Evolutionary conservation across 2,888 invertebrate species (phyloP).

Genomic region (Latrodectus elegans): DNA sequence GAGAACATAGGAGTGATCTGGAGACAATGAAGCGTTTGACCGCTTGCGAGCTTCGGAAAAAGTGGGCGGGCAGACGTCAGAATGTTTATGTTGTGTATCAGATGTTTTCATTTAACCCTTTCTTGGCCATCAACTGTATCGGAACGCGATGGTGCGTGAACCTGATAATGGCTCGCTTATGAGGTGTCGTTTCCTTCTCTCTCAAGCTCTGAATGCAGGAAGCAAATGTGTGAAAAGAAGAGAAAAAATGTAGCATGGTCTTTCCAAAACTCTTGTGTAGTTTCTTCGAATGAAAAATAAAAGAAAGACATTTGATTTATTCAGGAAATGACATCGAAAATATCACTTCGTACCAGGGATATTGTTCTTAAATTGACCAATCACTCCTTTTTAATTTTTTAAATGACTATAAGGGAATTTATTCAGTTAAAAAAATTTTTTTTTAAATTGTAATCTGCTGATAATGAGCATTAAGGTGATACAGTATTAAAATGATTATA

Average conservation of each 20-base stretch:
- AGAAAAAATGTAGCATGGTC: conserved; percentile 2
- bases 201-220: conserved; percentile 5
- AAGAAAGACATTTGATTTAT: no score
- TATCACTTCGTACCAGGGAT: no score
- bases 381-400: no score
- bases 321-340: no score
- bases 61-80: neutral
- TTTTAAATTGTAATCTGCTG: no score
- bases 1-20: neutral
- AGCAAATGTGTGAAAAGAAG: conserved; percentile 3
- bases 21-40: neutral
- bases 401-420: no score
- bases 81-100: neutral
- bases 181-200: conserved; percentile 45
- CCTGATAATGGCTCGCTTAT: conserved; percentile 40
- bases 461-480: no score
- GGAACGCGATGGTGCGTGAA: conserved; percentile 29
- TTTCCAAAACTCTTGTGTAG: conserved; percentile 16
- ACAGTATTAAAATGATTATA: no score
- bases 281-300: no score
- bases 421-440: no score
- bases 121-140: conserved; percentile 27
- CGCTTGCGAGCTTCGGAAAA: conserved; percentile 1
- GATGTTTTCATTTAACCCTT: neutral
- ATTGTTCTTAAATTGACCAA: no score